Evolutionary conservation across 2,888 invertebrate genomes (phyloP).

Genomic region (Spisula subtruncata): DNA sequence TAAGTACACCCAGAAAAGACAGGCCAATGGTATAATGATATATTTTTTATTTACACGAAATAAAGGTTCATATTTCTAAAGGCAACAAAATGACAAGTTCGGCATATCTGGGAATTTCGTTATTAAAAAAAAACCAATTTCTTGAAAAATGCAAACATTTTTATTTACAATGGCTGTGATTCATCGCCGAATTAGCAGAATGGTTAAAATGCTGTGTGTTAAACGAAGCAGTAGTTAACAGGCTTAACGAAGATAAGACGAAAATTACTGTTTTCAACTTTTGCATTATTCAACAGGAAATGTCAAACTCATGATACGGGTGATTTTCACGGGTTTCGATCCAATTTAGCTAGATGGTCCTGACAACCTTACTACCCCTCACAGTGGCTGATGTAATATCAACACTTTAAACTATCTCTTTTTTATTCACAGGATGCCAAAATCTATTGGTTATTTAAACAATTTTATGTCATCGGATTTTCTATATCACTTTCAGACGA

Average conservation of each 20-base stretch:
- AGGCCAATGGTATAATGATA: no score
- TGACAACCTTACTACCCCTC: conserved; percentile 44
- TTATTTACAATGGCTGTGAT: not conserved
- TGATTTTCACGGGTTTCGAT: conserved; percentile 58
- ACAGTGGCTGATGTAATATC: conserved; percentile 34
- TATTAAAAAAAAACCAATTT: not conserved
- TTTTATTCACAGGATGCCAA: conserved; percentile 29
- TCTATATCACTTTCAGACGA: not conserved
- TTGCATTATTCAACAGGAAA: conserved; percentile 64
- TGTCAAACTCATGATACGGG: conserved; percentile 59
- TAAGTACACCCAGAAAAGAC: no score
- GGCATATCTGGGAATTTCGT: not conserved
- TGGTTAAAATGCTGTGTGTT: not conserved
- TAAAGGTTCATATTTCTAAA: no score
- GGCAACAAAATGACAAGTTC: no score
- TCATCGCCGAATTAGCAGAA: not conserved
- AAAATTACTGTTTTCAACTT: conserved; percentile 60
- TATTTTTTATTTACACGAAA: no score
- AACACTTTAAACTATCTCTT: conserved; percentile 22
- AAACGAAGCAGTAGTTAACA: conserved; percentile 30
- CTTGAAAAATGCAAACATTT: not conserved
- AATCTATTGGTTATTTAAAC: conserved; percentile 19
- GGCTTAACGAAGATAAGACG: conserved; percentile 33
- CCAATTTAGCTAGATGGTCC: conserved; percentile 20
- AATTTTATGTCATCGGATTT: conserved; percentile 31